Evolutionary conservation across 2,888 invertebrate genomes (phyloP).

Genomic region (Sialis lutaria): DNA sequence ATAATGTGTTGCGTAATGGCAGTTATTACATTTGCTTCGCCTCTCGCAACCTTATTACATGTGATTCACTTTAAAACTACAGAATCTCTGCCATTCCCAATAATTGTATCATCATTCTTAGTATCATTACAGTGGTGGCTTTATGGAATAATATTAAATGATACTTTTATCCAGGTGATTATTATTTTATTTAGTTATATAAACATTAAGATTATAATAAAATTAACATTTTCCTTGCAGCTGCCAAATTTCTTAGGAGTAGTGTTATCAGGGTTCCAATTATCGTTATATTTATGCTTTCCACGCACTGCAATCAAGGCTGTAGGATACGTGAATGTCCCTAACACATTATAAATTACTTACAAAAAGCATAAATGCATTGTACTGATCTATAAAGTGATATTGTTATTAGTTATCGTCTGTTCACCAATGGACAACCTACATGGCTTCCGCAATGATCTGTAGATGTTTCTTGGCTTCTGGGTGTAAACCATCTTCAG

Average conservation of each 20-base stretch:
- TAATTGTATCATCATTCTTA: constrained; percentile 68
- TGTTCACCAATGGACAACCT: no score
- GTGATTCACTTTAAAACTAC: constrained; percentile 65
- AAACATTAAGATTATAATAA: not conserved
- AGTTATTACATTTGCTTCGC: constrained; percentile 66
- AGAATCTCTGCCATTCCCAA: constrained; percentile 73
- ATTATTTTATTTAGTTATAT: not conserved
- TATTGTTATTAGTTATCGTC: no score
- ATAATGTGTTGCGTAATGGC: constrained; percentile 54
- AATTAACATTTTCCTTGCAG: constrained; percentile 31
- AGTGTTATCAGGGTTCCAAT: constrained; percentile 52
- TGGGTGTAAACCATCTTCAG: no score
- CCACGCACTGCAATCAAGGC: constrained; percentile 26
- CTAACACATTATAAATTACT: no score
- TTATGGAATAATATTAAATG: constrained; percentile 64
- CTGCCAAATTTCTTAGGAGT: constrained; percentile 70
- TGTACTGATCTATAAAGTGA: no score
- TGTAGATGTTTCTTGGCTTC: no score
- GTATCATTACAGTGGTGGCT: constrained; percentile 70
- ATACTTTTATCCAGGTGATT: constrained; percentile 61
- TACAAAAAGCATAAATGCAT: no score
- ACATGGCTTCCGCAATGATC: no score
- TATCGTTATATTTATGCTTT: constrained; percentile 59
- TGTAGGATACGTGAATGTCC: constrained; percentile 1
- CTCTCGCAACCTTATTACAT: constrained; percentile 60